Base-by-base conservation (phyloP, 2,113 vertebrate species). In the Daubentonia madagascariensis region DNA sequence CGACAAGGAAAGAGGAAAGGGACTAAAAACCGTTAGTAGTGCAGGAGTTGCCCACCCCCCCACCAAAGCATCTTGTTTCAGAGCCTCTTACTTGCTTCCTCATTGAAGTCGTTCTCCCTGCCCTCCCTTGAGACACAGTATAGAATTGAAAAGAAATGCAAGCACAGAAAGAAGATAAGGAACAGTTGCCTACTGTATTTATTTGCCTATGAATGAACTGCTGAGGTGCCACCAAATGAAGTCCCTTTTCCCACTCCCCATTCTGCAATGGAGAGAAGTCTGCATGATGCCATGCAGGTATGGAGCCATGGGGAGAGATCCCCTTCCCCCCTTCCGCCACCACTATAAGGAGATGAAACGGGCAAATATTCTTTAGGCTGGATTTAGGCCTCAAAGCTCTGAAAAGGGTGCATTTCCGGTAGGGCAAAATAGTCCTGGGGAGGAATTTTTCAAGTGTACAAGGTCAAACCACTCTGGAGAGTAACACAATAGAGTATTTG, bases 361-460 rank as follows among this genome's bases (percentile, higher is more conserved):
- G 25, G 30, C 35, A 87, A 48, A 90, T 43, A 16, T 59, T 80
- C 76, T 78, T 87, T 48, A 87, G 63, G 9, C 8, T 85, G 20
- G 28, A 81, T 73, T 96, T 84, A 79, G 85, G 48, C 25, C 81
- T 89, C 94, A 89, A 54, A 76, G 48, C 32, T 94, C 84, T 75
- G 43, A 84, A 89, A 90, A 73, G 67, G 20, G 61, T 87, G 40
- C 37, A 68, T 95, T 96, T 97, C 80, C 8, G 1, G 80, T 57
- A 85, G 70, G 63, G 84, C 94, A 87, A 65, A 57, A 92, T n/a
- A 91, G 52, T 81, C 86, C 65, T 85, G 43, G 73, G 75, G 87
- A 96, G 85, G 52, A 98, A 96, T 96, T 97, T 68, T 83, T 94
- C 92, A 89, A 90, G 94, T 45, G 10, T n/a, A 59, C 94, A 94